Evolutionary conservation across 2,113 vertebrate species (phyloP).

Genomic region (Pithys albifrons): DNA sequence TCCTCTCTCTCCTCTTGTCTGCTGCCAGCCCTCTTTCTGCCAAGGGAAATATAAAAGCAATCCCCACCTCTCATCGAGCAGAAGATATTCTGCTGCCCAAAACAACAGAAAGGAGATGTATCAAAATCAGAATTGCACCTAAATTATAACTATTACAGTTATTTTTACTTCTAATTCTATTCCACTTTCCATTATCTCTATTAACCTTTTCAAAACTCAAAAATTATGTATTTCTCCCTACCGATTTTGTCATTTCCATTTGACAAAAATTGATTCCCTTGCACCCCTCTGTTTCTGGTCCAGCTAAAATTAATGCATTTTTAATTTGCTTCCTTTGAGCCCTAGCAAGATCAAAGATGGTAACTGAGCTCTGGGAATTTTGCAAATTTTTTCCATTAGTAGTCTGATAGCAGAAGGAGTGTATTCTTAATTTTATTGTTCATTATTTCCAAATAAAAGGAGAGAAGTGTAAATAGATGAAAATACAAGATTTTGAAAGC

Average conservation of each 20-base stretch:
- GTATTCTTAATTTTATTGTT: neutral
- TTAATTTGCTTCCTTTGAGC: conserved; percentile 34
- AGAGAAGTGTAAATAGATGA: neutral
- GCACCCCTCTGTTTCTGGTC: neutral
- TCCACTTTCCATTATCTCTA: neutral
- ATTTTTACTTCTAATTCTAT: neutral
- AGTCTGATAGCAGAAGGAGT: neutral
- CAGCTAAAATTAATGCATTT: conserved; percentile 33
- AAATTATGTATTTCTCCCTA: neutral
- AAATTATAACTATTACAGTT: neutral
- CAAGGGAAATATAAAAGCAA: neutral
- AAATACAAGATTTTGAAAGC: neutral
- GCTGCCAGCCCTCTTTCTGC: neutral
- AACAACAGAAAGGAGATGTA: neutral
- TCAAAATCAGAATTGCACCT: neutral
- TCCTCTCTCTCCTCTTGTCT: neutral
- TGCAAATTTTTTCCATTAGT: neutral
- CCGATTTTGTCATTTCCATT: conserved; percentile 2
- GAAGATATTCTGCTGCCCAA: neutral
- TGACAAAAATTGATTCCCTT: conserved; percentile 25
- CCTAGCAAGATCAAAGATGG: conserved; percentile 22
- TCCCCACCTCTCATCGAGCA: neutral
- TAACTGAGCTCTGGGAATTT: neutral
- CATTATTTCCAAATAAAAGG: neutral
- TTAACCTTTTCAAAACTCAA: conserved; percentile 3